Conservation (phyloP, 2,113 vertebrate species). For the Noctilio leporinus region DNA sequence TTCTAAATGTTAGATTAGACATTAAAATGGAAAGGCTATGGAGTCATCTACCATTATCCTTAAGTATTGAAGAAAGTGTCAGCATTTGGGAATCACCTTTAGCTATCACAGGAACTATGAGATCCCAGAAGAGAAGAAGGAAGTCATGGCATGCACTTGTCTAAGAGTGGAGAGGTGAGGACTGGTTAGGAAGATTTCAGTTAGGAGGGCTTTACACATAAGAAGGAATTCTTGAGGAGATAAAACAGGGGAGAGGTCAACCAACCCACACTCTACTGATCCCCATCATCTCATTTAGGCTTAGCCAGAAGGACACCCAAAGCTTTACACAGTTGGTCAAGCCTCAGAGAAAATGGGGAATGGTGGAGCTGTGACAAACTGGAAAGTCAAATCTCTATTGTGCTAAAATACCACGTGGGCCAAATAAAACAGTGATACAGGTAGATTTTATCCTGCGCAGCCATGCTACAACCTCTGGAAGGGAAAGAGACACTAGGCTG, state of each 20-base stretch:
- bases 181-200: background rate
- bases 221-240: background rate
- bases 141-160: background rate
- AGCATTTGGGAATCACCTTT: background rate
- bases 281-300: background rate
- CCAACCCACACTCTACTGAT: background rate
- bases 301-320: background rate
- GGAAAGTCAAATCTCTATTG: background rate
- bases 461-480: background rate
- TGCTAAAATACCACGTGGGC: background rate
- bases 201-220: background rate
- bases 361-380: background rate
- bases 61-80: background rate
- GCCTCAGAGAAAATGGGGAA: background rate
- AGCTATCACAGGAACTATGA: background rate
- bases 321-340: background rate
- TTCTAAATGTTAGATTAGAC: background rate
- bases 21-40: background rate
- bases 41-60: background rate
- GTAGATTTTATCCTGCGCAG: background rate
- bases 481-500: background rate
- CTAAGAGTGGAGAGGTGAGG: background rate
- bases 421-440: background rate
- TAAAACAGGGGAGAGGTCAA: background rate
- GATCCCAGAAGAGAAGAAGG: background rate